These are phyloP conservation scores for Fratercula arctica DNA, from an alignment of 2,797 vertebrate species.

Conservation along the genomic window DNA sequence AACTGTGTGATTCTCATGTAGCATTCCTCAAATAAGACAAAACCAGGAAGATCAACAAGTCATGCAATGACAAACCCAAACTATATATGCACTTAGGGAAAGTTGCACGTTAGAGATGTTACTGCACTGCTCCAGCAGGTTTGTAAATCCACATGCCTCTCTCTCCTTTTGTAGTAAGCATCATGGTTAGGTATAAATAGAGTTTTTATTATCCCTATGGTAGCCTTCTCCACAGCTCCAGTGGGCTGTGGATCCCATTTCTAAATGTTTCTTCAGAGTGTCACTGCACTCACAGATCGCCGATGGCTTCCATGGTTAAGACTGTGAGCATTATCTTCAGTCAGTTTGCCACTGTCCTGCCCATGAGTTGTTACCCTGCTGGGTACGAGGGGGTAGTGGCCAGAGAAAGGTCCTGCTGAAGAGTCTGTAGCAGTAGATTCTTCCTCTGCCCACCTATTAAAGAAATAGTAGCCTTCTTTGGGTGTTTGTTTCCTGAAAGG, in stretches of 20 bases:
- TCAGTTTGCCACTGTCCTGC: neutral
- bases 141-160: rapidly evolving
- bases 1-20: neutral
- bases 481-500: neutral
- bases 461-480: constrained; percentile 16
- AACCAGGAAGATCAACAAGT: neutral
- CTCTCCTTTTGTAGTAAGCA: neutral
- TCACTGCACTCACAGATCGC: constrained; percentile 79
- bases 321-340: neutral
- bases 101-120: neutral
- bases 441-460: constrained; percentile 25
- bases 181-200: neutral
- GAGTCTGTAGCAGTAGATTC: neutral
- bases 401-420: constrained; percentile 2
- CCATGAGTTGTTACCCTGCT: neutral
- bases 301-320: constrained; percentile 58
- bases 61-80: neutral
- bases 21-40: neutral
- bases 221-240: neutral
- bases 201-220: neutral
- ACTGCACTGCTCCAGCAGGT: neutral
- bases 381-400: neutral
- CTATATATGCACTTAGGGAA: neutral
- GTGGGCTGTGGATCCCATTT: neutral
- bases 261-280: constrained; percentile 59